Percentiles rank a stretch among this genome's conserved stretches.
Evolutionary conservation across 2,797 vertebrate species (phyloP).

Genomic region (Periophthalmus magnuspinnatus): DNA sequence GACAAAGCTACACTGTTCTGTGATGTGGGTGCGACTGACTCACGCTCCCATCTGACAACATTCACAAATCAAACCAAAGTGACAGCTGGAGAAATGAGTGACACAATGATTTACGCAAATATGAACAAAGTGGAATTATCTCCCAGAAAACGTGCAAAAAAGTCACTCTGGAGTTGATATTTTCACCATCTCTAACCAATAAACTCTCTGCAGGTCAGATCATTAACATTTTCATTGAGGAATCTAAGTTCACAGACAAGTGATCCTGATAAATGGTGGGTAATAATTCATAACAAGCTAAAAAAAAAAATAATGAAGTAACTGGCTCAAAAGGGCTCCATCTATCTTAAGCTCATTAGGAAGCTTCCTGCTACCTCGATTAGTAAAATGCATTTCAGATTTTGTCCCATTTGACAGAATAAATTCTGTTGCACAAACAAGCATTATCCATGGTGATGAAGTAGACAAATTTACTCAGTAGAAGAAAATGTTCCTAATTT

Average conservation of each 20-base stretch:
- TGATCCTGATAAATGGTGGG: background rate
- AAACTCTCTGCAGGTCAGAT: background rate
- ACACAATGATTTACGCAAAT: slow-evolving; percentile 22
- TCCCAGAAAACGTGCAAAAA: background rate
- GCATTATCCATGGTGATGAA: background rate
- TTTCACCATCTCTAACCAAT: background rate
- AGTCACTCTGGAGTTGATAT: background rate
- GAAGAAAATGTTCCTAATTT: background rate
- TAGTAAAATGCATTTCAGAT: background rate
- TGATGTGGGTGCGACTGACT: slow-evolving; percentile 59
- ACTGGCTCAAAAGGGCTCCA: background rate
- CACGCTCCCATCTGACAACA: slow-evolving; percentile 63
- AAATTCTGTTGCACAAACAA: slow-evolving; percentile 7
- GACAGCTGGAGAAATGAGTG: slow-evolving; percentile 6
- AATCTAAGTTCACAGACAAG: background rate
- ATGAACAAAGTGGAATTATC: background rate
- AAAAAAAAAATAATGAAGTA: slow-evolving; percentile 11
- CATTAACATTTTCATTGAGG: slow-evolving; percentile 3
- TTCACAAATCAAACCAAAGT: slow-evolving; percentile 36
- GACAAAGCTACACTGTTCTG: slow-evolving; percentile 41
- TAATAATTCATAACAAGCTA: slow-evolving; percentile 13
- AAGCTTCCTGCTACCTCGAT: background rate
- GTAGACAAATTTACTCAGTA: background rate
- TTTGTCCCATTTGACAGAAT: background rate
- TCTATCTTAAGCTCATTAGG: slow-evolving; percentile 1